A percentile compares a stretch with the other conserved stretches of the same genome.
These are phyloP conservation scores for Gopherus flavomarginatus DNA, from an alignment of 2,113 vertebrate species.

Conservation along the genomic window DNA sequence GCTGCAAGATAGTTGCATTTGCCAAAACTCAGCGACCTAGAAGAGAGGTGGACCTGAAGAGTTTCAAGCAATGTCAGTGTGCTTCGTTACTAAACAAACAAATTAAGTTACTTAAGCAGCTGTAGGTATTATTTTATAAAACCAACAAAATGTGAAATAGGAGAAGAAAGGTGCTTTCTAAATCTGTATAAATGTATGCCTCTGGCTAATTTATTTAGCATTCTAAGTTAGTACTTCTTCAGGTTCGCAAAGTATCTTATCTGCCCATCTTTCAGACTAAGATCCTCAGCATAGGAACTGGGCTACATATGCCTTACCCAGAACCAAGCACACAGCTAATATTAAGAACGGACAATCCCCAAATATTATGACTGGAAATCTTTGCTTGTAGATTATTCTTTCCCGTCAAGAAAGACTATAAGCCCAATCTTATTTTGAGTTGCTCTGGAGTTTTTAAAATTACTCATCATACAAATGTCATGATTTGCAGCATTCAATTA, in stretches of 20 bases:
- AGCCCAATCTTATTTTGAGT: neutral
- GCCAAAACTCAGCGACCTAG: neutral
- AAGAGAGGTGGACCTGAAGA: neutral
- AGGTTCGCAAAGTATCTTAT: neutral
- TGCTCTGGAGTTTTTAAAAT: neutral
- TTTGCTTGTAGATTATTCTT: neutral
- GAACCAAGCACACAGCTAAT: neutral
- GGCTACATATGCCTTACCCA: neutral
- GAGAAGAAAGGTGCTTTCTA: neutral
- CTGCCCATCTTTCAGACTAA: neutral
- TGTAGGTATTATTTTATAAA: neutral
- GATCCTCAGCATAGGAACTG: neutral
- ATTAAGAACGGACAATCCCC: neutral
- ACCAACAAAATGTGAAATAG: neutral
- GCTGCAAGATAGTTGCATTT: neutral
- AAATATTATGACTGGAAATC: neutral
- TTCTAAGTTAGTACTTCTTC: neutral
- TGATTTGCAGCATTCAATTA: neutral
- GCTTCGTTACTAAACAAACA: neutral
- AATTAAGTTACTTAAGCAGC: neutral
- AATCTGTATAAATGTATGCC: accelerated
- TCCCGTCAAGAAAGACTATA: slow-evolving; percentile 2
- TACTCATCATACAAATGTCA: slow-evolving; percentile 41
- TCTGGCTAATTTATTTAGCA: neutral
- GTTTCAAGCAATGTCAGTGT: neutral